Evolutionary conservation across 2,113 vertebrate genomes (phyloP).

Genomic region (Felis catus): DNA sequence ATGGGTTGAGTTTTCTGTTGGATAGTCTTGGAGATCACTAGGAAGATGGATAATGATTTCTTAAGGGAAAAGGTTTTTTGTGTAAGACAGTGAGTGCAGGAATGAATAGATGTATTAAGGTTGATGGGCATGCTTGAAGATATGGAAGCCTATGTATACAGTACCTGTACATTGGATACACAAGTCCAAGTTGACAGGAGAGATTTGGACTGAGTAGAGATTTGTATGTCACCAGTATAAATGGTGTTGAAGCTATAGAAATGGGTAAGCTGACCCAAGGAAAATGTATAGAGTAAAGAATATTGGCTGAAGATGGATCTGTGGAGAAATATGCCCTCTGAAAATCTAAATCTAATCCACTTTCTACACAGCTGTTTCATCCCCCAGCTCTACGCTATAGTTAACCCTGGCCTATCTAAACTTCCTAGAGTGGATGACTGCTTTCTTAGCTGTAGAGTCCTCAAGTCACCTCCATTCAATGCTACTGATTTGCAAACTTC

Average conservation of each 20-base stretch:
- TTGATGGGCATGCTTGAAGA: not conserved
- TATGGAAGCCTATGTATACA: not conserved
- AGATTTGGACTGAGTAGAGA: not conserved
- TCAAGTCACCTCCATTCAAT: not conserved
- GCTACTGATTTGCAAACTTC: not conserved
- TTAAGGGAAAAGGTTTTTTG: not conserved
- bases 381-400: not conserved
- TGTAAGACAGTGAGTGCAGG: not conserved
- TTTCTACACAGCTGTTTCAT: not conserved
- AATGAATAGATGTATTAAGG: not conserved
- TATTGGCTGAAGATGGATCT: not conserved
- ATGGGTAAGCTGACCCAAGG: not conserved
- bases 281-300: not conserved
- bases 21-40: not conserved
- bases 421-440: not conserved
- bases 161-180: not conserved
- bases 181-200: not conserved
- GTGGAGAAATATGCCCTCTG: not conserved
- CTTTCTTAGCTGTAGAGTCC: not conserved
- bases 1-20: not conserved
- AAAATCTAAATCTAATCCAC: not conserved
- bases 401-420: not conserved
- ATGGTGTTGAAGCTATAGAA: not conserved
- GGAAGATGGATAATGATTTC: not conserved
- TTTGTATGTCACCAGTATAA: not conserved